Evolutionary conservation across 2,797 vertebrate genomes (phyloP).

Genomic region (Cyprinodon diabolis): DNA sequence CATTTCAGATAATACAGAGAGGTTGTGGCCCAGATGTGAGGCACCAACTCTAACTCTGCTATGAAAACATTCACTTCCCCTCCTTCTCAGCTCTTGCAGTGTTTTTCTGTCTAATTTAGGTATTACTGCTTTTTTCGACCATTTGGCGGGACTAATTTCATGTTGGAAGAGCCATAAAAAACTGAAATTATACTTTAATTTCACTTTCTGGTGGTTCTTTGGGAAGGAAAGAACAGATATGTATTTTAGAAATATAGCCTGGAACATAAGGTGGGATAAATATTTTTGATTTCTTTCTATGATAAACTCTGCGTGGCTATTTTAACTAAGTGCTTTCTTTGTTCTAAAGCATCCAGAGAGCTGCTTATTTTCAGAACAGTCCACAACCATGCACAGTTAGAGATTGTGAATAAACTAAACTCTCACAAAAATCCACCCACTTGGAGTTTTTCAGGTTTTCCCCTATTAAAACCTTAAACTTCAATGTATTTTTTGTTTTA

Average conservation of each 20-base stretch:
- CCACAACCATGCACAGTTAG: background rate
- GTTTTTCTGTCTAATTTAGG: conserved; percentile 39
- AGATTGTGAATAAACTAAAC: background rate
- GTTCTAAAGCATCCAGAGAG: too few species aligned
- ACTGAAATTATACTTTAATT: conserved; percentile 28
- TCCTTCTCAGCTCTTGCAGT: conserved; percentile 37
- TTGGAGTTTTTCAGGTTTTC: background rate
- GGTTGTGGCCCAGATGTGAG: conserved; percentile 75
- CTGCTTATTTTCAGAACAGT: background rate
- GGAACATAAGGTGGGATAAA: background rate
- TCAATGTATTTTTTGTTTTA: background rate
- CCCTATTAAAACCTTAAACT: background rate
- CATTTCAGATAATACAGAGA: conserved; percentile 61
- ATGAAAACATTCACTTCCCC: conserved; percentile 61
- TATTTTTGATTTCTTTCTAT: background rate
- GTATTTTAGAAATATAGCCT: conserved; percentile 6
- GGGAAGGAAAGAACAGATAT: conserved; percentile 3
- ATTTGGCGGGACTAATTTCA: conserved; percentile 4
- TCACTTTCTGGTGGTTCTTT: conserved; percentile 15
- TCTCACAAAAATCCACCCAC: background rate
- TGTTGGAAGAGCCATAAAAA: conserved; percentile 26
- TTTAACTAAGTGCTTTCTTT: background rate
- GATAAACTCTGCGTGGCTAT: background rate
- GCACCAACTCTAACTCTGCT: conserved; percentile 56
- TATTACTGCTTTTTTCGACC: conserved; percentile 6